These are phyloP conservation scores for Gambelia wislizenii DNA, from an alignment of 2,797 vertebrate species.

Conservation along the genomic window DNA sequence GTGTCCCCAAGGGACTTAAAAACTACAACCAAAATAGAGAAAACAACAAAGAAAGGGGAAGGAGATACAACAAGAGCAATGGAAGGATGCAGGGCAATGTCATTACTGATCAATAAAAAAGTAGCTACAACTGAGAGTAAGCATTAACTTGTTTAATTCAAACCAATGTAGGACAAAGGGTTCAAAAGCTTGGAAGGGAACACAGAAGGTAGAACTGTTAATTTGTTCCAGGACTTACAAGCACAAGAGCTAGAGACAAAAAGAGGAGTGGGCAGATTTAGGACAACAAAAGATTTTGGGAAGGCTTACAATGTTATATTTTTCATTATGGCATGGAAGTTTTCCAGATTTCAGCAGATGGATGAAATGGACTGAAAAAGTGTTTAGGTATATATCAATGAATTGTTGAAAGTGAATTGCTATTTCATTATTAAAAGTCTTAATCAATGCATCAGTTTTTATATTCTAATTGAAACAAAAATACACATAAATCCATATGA, in stretches of 20 bases:
- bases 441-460: background rate
- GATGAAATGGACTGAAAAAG: background rate
- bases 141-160: background rate
- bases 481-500: background rate
- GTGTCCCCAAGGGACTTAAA: background rate
- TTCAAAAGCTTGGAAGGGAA: too few relatives aligned
- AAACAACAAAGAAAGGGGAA: background rate
- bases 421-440: background rate
- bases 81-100: background rate
- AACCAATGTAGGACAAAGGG: background rate
- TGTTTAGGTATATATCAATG: background rate
- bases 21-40: background rate
- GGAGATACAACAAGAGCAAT: background rate
- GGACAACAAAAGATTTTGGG: background rate
- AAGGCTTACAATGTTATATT: background rate
- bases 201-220: too few relatives aligned
- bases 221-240: too few relatives aligned
- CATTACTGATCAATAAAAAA: background rate
- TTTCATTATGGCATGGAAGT: background rate
- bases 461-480: background rate
- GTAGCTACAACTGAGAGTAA: background rate
- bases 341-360: background rate
- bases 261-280: background rate
- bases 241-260: too few relatives aligned
- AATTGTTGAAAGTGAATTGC: background rate